Base-by-base conservation (phyloP, 23 tunicate species). In the Aplidium turbinatum region DNA sequence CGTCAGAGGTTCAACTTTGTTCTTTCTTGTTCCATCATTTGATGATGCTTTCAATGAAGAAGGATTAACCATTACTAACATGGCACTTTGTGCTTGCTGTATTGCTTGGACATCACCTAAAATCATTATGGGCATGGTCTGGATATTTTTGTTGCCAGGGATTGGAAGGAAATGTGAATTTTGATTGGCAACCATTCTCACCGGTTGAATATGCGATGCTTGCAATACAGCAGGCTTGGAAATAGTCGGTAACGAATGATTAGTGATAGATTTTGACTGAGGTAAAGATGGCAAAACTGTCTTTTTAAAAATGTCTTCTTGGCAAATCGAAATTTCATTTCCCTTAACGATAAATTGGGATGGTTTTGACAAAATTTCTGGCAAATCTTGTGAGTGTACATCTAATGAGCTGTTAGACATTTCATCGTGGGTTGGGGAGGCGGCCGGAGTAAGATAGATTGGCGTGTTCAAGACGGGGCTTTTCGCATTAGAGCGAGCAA, bases 121-220 rank as follows among this genome's bases (percentile, higher is more conserved):
- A 18, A 91, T 91, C 82, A 91, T 78, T 23, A 91, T 84, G 3
- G 97, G 97, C 97, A 91, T 91, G 31, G 97, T 82, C n/a, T 91
- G 97, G 28, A 91, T 84, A 45, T 79, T 73, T 35, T 58, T 79
- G 47, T 80, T 79, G 48, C 85, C 83, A 3, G 75, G 77, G 34
- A 91, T 81, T 1, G 90, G 97, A 9, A 52, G 90, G 36, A 91
- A 84, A 35, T 91, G 91, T 9, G 74, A 58, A 18, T 31, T 6
- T 57, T 62, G 54, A 51, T 50, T 79, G 0, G 63, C 68, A 27
- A 69, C 72, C 24, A 91, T 11, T 21, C 53, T 60, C 13, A 91
- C 75, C 1, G 58, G 82, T 35, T 83, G 83, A 0, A 91, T 55
- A 22, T 74, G 54, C 0, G 91, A 78, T 7, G 68, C 50, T 26